Percentiles rank a stretch among this genome's conserved stretches.
Conservation (phyloP, 1,140 invertebrate species). For the Micrasema longulum region DNA sequence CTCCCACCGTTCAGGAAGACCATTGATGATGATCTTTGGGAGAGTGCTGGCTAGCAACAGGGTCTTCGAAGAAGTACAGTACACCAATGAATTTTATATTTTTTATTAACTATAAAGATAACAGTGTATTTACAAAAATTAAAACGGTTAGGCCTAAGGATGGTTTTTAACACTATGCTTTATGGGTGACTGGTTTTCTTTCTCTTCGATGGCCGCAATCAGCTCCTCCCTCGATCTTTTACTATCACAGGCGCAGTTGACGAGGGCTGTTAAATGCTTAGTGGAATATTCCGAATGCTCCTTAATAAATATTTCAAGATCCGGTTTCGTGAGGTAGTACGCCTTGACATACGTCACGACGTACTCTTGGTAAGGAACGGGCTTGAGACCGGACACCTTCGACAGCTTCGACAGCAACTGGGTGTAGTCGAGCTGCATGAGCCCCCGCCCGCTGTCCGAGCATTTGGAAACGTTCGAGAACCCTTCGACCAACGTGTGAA, state of each 20-base stretch:
- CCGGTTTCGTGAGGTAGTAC: conserved; percentile 91
- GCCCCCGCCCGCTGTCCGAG: conserved; percentile 92
- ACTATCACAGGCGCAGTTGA: conserved; percentile 88
- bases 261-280: conserved; percentile 87
- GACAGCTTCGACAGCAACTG: conserved; percentile 94
- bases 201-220: conserved; percentile 76
- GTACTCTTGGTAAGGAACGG: conserved; percentile 89
- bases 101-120: too few relatives aligned
- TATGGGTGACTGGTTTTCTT: conserved; percentile 49
- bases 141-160: too few relatives aligned
- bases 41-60: too few relatives aligned
- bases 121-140: too few relatives aligned
- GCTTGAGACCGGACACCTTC: conserved; percentile 83
- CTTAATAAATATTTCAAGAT: conserved; percentile 90
- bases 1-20: too few relatives aligned
- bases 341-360: conserved; percentile 97
- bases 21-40: too few relatives aligned
- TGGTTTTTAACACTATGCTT: conserved; percentile 3
- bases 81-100: too few relatives aligned
- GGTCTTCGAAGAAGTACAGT: too few relatives aligned
- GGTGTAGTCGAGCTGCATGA: conserved; percentile 98
- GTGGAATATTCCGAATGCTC: conserved; percentile 90
- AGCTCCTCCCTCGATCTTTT: conserved; percentile 87
- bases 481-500: conserved; percentile 92
- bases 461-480: conserved; percentile 94